These are phyloP conservation scores for Drosophila atripex DNA, from an alignment of 2,888 invertebrate genomes.

Conservation along the genomic window DNA sequence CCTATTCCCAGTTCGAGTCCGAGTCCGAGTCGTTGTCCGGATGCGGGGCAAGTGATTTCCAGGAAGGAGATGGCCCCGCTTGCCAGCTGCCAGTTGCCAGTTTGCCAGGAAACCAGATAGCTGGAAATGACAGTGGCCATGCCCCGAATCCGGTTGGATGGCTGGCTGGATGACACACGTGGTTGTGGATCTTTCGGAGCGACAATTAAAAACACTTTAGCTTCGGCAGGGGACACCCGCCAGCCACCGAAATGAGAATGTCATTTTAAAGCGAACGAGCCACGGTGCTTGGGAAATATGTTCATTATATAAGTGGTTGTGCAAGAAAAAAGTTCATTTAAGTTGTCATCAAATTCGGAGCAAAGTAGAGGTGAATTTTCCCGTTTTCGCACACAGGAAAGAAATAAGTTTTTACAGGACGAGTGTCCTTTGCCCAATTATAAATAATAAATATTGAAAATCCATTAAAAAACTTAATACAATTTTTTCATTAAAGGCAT, in stretches of 20 bases:
- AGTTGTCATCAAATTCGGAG: not conserved
- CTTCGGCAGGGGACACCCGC: conserved; percentile 13
- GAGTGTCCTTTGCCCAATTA: too few relatives aligned
- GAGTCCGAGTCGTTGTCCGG: conserved; percentile 12
- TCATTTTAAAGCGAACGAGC: conserved; percentile 12
- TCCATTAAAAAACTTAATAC: not conserved
- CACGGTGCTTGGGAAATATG: conserved; percentile 6
- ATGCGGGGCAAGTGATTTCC: conserved; percentile 30
- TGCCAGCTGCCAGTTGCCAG: conserved; percentile 31
- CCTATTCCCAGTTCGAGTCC: conserved; percentile 32
- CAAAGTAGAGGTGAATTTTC: not conserved
- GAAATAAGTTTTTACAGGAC: not conserved
- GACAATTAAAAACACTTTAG: conserved; percentile 52
- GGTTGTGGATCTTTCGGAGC: conserved; percentile 19
- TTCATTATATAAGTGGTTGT: not conserved
- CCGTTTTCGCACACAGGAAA: not conserved
- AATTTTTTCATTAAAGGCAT: not conserved
- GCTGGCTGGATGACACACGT: conserved; percentile 33
- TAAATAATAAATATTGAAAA: too few relatives aligned
- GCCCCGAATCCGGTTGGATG: conserved; percentile 8
- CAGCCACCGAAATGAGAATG: conserved; percentile 21
- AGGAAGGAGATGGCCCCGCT: conserved; percentile 41
- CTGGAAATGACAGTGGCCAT: conserved; percentile 54
- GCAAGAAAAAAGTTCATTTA: not conserved
- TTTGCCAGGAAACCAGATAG: conserved; percentile 43